Percentiles rank a stretch among this genome's conserved stretches.
phyloP scores from a whole-genome alignment of 2,113 vertebrate species.

The Suricata suricatta region DNA sequence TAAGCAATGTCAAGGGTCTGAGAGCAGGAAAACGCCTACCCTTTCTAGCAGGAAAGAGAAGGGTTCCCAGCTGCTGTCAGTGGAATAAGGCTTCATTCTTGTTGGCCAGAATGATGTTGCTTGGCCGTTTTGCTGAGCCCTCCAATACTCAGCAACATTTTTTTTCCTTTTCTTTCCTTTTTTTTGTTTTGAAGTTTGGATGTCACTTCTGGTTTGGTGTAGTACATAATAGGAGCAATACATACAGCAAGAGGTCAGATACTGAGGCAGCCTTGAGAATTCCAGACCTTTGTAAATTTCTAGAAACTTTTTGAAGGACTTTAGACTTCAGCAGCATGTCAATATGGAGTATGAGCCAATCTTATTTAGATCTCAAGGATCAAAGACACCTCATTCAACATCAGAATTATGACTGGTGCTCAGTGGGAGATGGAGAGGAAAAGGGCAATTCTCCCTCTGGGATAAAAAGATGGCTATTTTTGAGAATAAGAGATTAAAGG shows the following conservation, averaged over 20 bases:
- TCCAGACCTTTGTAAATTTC: neutral
- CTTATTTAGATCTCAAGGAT: slow-evolving; percentile 52
- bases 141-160: neutral
- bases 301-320: slow-evolving; percentile 33
- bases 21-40: neutral
- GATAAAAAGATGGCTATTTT: slow-evolving; percentile 51
- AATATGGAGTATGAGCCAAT: slow-evolving; percentile 33
- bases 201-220: neutral
- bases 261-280: neutral
- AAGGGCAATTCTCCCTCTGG: neutral
- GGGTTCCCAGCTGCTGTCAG: neutral
- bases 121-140: neutral
- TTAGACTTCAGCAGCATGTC: slow-evolving; percentile 25
- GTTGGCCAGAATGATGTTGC: neutral
- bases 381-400: neutral
- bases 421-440: neutral
- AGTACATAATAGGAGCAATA: neutral
- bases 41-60: neutral
- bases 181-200: neutral
- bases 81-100: neutral
- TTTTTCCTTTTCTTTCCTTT: neutral
- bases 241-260: neutral
- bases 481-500: slow-evolving; percentile 58
- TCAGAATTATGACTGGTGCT: slow-evolving; percentile 34
- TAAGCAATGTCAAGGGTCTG: neutral